These are phyloP conservation scores for Polydrusus pterygomalis DNA, from an alignment of 2,888 invertebrate species.

Conservation along the genomic window DNA sequence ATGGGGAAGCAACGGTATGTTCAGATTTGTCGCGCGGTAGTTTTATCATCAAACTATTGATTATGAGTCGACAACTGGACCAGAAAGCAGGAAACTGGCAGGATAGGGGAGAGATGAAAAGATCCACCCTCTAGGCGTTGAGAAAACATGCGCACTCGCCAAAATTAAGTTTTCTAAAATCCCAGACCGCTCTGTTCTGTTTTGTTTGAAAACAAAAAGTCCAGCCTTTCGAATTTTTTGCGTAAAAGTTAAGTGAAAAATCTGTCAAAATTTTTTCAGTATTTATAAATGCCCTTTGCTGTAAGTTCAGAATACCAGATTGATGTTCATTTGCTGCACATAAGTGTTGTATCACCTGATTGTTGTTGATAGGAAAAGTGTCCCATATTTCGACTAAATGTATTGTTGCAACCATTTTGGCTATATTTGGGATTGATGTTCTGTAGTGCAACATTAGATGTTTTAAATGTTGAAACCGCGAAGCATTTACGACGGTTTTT, in stretches of 20 bases:
- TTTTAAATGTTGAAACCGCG: slow-evolving; percentile 61
- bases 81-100: slow-evolving; percentile 62
- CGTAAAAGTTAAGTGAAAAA: slow-evolving; percentile 57
- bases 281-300: slow-evolving; percentile 68
- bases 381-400: slow-evolving; percentile 60
- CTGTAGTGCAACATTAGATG: slow-evolving; percentile 61
- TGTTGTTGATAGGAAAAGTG: slow-evolving; percentile 60
- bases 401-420: slow-evolving; percentile 61
- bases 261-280: slow-evolving; percentile 67
- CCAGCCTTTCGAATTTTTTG: slow-evolving; percentile 42
- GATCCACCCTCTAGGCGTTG: slow-evolving; percentile 42
- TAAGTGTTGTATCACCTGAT: slow-evolving; percentile 65
- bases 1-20: slow-evolving; percentile 4
- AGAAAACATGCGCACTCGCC: slow-evolving; percentile 49
- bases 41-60: slow-evolving; percentile 58
- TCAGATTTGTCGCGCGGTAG: slow-evolving; percentile 24
- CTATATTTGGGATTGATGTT: slow-evolving; percentile 60
- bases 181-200: slow-evolving; percentile 44
- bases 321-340: slow-evolving; percentile 68
- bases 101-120: slow-evolving; percentile 47
- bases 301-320: slow-evolving; percentile 64
- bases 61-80: slow-evolving; percentile 61
- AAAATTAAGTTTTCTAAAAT: slow-evolving; percentile 39
- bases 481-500: slow-evolving; percentile 47
- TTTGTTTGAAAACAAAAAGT: slow-evolving; percentile 52